Base-by-base conservation (phyloP, 2,888 invertebrate species). In the Smittia aterrima region DNA sequence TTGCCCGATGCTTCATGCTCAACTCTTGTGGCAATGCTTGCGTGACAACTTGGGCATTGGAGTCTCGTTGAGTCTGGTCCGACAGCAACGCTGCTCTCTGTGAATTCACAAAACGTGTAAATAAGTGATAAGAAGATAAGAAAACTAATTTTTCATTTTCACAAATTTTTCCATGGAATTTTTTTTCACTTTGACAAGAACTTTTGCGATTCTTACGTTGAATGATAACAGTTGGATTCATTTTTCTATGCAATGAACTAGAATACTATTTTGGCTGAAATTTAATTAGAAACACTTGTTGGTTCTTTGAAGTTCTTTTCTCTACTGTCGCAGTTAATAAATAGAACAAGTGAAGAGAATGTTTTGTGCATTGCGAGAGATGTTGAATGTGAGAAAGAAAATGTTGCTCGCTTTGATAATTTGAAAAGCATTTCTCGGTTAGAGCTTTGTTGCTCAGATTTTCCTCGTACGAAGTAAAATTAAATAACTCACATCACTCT, bases 1-100 rank as follows among this genome's bases (percentile, higher is more conserved):
- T 83, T 84, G 4, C 83, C 82, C 0, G 84, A 83, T 4, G 86
- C 78, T 75, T 80, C 83, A 53, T 77, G 78, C 76, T 79, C 79
- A 1, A 86, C 78, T 74, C 81, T 83, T 0, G 85, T 86, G n/a
- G 72, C 54, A n/a, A 72, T 62, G 7, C 38, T 40, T n/a, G 72
- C 72, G 32, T 62, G 72, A 25, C 72, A 72, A 1, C 32, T 27
- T 32, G 72, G 72, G 40, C 72, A 72, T 27, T 20, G 13, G 18
- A 72, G 13, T 72, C 72, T 18, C n/a, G 58, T 58, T 0, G 38
- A 40, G 38, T 58, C 62, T 7, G 72, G 72, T 13, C 72, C 72
- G 32, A 72, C 72, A 22, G 32, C n/a, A 2, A 70, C 53, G 16
- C 16, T 20, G 16, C 53, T 41, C 25, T 70, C 70, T 70, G 27